These are phyloP conservation scores for Cacoxenus indagator DNA, from an alignment of 2,888 invertebrate species.

Conservation along the genomic window DNA sequence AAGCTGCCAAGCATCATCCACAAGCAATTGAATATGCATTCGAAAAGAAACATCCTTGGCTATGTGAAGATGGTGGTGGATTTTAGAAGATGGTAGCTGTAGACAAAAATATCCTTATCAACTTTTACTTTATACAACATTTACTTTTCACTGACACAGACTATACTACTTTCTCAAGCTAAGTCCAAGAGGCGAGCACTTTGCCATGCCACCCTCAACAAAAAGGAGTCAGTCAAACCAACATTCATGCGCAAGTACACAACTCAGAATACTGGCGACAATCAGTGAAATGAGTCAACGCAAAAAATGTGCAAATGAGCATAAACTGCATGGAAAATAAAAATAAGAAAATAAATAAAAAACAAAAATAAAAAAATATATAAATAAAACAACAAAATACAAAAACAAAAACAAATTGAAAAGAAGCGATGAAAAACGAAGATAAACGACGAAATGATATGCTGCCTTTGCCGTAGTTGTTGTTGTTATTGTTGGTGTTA, in stretches of 20 bases:
- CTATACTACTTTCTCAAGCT: slow-evolving; percentile 33
- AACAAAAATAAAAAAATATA: too few relatives aligned
- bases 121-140: slow-evolving; percentile 14
- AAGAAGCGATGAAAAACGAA: background rate
- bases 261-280: background rate
- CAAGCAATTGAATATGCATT: slow-evolving; percentile 14
- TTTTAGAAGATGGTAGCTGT: background rate
- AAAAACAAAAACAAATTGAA: background rate
- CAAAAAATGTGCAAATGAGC: slow-evolving; percentile 38
- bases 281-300: slow-evolving; percentile 46
- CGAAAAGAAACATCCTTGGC: background rate
- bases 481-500: background rate
- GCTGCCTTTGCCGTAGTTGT: slow-evolving; percentile 34
- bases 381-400: too few relatives aligned
- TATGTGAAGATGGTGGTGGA: background rate
- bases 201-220: background rate
- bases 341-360: too few relatives aligned
- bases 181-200: background rate
- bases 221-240: background rate
- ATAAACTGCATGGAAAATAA: slow-evolving; percentile 28
- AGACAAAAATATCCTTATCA: slow-evolving; percentile 6
- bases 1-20: background rate
- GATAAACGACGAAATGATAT: slow-evolving; percentile 28
- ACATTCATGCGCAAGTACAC: background rate
- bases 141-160: slow-evolving; percentile 16